A percentile compares a stretch with the other conserved stretches of the same genome.
Conservation (phyloP, 2,113 vertebrate species). For the Albula glossodonta region DNA sequence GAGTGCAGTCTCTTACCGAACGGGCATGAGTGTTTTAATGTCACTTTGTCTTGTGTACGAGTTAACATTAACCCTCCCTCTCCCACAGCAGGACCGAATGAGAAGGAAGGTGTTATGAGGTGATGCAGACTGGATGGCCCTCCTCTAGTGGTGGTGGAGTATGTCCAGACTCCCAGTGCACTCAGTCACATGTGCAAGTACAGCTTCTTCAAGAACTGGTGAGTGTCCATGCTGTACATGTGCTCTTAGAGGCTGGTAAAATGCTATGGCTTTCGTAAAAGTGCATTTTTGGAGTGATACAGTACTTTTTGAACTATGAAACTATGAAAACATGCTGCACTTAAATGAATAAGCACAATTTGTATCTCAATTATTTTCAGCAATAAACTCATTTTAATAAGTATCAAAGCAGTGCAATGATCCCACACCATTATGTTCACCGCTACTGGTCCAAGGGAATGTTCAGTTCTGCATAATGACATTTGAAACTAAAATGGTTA, state of each 20-base stretch:
- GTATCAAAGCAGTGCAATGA: background rate
- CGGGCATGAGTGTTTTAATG: background rate
- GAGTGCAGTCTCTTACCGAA: background rate
- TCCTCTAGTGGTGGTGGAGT: conserved; percentile 44
- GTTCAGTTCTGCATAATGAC: background rate
- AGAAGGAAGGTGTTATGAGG: background rate
- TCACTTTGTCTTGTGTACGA: background rate
- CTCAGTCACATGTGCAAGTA: conserved; percentile 84
- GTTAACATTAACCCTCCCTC: background rate
- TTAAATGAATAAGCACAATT: background rate
- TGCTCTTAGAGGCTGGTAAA: too few species aligned
- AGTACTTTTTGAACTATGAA: too few species aligned
- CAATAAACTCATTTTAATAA: background rate
- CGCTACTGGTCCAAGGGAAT: background rate
- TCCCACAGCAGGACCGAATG: background rate
- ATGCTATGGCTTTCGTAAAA: too few species aligned
- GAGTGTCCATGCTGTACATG: conserved; percentile 44
- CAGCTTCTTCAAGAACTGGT: conserved; percentile 98
- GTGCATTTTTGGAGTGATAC: too few species aligned
- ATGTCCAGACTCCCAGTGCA: conserved; percentile 85
- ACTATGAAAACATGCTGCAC: too few species aligned
- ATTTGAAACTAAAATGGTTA: background rate
- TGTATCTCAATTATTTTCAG: background rate
- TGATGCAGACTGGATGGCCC: background rate
- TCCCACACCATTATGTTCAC: background rate